Conservation (phyloP, 2,888 invertebrate species). For the Crossocerus cetratus region DNA sequence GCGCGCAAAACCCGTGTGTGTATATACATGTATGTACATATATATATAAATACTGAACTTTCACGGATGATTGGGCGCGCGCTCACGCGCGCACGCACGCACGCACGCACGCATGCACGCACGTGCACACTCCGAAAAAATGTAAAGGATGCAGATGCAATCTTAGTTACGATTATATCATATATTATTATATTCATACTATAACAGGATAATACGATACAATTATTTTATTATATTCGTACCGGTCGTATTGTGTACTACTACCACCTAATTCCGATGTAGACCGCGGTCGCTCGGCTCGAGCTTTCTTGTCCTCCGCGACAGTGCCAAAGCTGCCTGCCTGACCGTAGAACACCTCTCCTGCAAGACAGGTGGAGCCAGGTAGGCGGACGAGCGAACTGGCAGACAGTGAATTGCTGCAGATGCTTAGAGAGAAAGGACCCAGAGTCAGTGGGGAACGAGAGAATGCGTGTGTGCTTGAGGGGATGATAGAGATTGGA, state of each 20-base stretch:
- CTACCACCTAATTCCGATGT: constrained; percentile 43
- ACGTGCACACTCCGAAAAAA: constrained; percentile 24
- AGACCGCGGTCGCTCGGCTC: constrained; percentile 21
- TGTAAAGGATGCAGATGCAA: constrained; percentile 56
- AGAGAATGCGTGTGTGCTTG: constrained; percentile 2
- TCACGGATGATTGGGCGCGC: not conserved
- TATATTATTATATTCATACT: constrained; percentile 62
- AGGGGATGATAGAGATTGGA: constrained; percentile 12
- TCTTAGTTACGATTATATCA: constrained; percentile 59
- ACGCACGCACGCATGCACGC: not conserved
- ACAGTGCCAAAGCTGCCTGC: constrained; percentile 23
- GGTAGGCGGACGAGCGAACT: too few relatives aligned
- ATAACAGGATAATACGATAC: constrained; percentile 55
- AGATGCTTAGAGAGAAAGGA: not conserved
- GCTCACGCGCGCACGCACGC: constrained; percentile 31
- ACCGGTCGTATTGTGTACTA: constrained; percentile 53
- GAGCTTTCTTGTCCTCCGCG: constrained; percentile 22
- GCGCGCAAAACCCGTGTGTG: not conserved
- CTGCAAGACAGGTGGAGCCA: not conserved
- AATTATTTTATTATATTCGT: constrained; percentile 68
- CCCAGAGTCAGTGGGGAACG: not conserved
- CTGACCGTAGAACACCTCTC: not conserved
- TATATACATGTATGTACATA: constrained; percentile 1
- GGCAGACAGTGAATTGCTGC: not conserved
- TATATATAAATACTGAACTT: not conserved